Base-by-base conservation (phyloP, 2,797 vertebrate genomes). In the Cynodonichthys magdalenae region DNA sequence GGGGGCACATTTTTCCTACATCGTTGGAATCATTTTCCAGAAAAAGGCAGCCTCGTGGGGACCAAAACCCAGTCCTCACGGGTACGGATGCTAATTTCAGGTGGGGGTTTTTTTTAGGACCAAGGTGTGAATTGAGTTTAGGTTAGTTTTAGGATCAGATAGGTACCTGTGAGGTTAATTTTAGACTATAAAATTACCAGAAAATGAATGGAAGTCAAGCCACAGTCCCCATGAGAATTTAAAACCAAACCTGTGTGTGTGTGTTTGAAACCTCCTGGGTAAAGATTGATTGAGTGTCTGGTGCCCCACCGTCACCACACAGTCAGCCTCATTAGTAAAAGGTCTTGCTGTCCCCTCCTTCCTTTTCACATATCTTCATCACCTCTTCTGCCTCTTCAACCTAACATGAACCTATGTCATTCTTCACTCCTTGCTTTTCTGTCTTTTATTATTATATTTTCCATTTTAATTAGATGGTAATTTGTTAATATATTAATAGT, bases 281-380 rank as follows among this genome's bases (percentile, higher is more conserved):
- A 15, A 58, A 55, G 71, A 84, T 83, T 85, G 87, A 91, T 87
- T 82, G 75, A 75, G 65, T 84, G 77, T 70, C 71, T 66, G 80
- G 69, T 81, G 76, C 67, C 78, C 82, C 19, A 44, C 75, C 83
- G 85, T 87, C 82, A 86, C 67, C 50, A n/a, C 79, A 66, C 75
- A 81, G 66, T 88, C 83, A 80, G 81, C 75, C 72, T 86, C 80
- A 84, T 87, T 86, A 84, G 72, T 76, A 85, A 71, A 67, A 75
- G 80, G 75, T 83, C 82, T 77, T 12, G 29, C 52, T 62, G 70
- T 69, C 51, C 74, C 59, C 53, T 75, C 64, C 59, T 66, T 76
- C 59, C 50, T 74, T 62, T 28, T 76, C 55, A 47, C 65, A 53
- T 52, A 24, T 69, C 61, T 71, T 68, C 68, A 63, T 69, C 75